Evolutionary conservation across 2,113 vertebrate species (phyloP), one percentile per base, ranked within the genome.

Genomic region (Ahaetulla prasina): DNA sequence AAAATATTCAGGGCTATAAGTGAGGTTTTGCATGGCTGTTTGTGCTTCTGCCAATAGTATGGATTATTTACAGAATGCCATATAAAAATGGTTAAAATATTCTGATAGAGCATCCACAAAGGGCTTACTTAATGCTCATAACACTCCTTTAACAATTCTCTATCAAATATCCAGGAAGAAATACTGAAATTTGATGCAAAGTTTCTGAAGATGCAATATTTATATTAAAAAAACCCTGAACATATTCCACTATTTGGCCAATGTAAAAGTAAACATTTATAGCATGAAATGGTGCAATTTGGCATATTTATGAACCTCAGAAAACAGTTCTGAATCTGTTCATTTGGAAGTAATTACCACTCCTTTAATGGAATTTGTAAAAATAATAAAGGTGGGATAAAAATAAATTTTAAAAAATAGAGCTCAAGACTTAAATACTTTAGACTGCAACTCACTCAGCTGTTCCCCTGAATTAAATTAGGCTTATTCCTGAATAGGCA

Each of bases 81-180:
- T 92, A 50, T 68, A 68, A 92, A 91, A 94, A 93, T 68, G 93
- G 63, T 74, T 94, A 93, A 89, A 93, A 91, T 89, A 87, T 68
- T 22, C 35, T 95, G 68, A 93, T 54, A 7, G 74, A 54, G 89
- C 43, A 84, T 96, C 80, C 91, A 39, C 39, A 89, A 45, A 57
- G 2, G 11, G 30, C 80, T 86, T 92, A 54, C 54, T 60, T 89
- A 3, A 27, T 45, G 35, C 45, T 63, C 45, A 50, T 16, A 35
- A 47, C 23, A 35, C 4, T n/a, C 45, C 27, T 30, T 43, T n/a
- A 22, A 23, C 60, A 52, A 23, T 85, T 60, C 53, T 84, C 45
- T 89, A 45, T 92, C 54, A 27, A 8, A n/a, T 89, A 35, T 60
- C 43, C 12, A 92, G 54, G 12, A 80, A 22, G 4, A 27, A 63